Base-by-base conservation (phyloP, 2,113 vertebrate species). In the Rhynchomys soricoides region DNA sequence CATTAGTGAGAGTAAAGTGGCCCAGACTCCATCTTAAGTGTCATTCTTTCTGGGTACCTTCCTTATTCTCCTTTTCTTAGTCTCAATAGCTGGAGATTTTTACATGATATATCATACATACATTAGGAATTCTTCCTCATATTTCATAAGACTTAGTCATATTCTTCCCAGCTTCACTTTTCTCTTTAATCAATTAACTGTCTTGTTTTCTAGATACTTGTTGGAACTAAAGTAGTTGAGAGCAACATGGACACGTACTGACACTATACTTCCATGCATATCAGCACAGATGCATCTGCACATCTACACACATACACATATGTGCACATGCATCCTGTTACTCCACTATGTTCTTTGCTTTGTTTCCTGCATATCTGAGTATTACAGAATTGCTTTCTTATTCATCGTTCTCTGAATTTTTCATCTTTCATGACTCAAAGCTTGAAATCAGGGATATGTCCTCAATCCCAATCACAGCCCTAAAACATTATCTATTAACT, bases 291-390 rank as follows among this genome's bases (percentile, higher is more conserved):
- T 43, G 19, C 7, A 45, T 57, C 40, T 16, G 3, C 9, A 77
- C 0, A 52, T 21, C 24, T 26, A 64, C 0, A 50, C 7, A 52
- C 13, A 13, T 11, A 37, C 43, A 48, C 0, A n/a, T 4, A 29
- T 5, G 34, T 1, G 0, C 2, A 66, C 7, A 48, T 43, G 11
- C n/a, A 62, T 43, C 19, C 29, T 26, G n/a, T 4, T 13, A 24
- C 11, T 86, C 22, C n/a, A 8, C 45, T 24, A 12, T 0, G 2
- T 6, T 29, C 45, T 85, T 68, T 43, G 0, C 13, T 4, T 59
- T 88, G 59, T 19, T 71, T 71, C 22, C 43, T 45, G 6, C 1
- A 24, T 64, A 5, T 55, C 3, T 79, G 13, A 86, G 5, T 40
- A 11, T 24, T 71, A 4, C 3, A 83, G 13, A 94, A 57, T 70